phyloP scores from a whole-genome alignment of 2,888 invertebrate species.

The Lypha dubia region DNA sequence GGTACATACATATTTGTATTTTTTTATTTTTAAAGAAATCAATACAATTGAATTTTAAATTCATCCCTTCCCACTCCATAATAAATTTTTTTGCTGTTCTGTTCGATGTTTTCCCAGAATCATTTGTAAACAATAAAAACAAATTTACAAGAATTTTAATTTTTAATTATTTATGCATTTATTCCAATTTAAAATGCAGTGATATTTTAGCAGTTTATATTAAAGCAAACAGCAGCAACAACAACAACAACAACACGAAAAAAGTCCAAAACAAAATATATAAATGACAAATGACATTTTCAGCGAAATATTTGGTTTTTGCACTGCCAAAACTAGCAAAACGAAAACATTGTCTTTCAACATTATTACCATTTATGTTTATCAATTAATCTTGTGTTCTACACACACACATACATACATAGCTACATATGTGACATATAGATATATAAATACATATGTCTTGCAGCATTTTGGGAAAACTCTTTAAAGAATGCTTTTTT shows the following conservation, averaged over 20 bases:
- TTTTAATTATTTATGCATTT: constrained; percentile 63
- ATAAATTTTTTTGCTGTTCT: constrained; percentile 1
- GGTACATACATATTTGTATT: no score
- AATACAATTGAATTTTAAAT: constrained; percentile 38
- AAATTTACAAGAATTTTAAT: constrained; percentile 52
- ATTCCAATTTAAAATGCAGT: constrained; percentile 68
- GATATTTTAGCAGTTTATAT: constrained; percentile 65
- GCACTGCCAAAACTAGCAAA: constrained; percentile 48
- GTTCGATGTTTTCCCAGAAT: constrained; percentile 34
- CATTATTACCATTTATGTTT: constrained; percentile 71
- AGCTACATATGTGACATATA: no score
- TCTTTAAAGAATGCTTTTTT: not conserved
- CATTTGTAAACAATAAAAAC: constrained; percentile 63
- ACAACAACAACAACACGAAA: no score
- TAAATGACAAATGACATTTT: constrained; percentile 72
- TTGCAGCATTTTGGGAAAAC: not conserved
- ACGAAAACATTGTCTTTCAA: constrained; percentile 60
- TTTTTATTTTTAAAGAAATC: no score
- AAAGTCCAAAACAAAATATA: constrained; percentile 1
- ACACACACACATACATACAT: constrained; percentile 3
- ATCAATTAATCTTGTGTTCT: constrained; percentile 57
- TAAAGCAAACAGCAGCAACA: constrained; percentile 2
- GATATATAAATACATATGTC: not conserved
- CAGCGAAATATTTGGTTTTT: constrained; percentile 40
- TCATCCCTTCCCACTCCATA: constrained; percentile 24